A percentile compares a stretch with the other conserved stretches of the same genome.
Evolutionary conservation across 2,888 invertebrate species (phyloP).

Genomic region (Chironomus riparius): DNA sequence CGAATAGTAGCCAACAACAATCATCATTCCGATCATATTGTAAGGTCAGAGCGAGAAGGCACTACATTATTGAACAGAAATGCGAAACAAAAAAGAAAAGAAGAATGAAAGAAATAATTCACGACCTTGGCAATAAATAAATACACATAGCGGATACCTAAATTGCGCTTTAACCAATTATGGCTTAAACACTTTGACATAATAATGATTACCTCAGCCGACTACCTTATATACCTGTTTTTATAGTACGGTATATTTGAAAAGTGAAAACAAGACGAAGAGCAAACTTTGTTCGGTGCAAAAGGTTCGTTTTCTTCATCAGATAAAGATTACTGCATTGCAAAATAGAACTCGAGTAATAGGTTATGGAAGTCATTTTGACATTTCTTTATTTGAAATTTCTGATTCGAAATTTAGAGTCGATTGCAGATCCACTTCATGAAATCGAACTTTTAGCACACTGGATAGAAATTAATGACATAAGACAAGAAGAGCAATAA

Average conservation of each 20-base stretch:
- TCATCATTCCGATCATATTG: not conserved
- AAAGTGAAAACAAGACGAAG: not conserved
- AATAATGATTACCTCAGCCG: not conserved
- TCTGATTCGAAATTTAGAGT: too few relatives aligned
- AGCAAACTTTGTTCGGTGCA: too few relatives aligned
- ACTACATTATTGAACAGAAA: too few relatives aligned
- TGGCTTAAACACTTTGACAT: not conserved
- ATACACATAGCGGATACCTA: not conserved
- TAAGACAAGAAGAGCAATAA: not conserved
- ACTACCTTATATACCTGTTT: not conserved
- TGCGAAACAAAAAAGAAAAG: not conserved
- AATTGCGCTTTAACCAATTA: constrained; percentile 10
- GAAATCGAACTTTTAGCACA: too few relatives aligned
- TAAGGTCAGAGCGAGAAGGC: not conserved
- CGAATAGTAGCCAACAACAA: not conserved
- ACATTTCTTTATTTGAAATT: not conserved
- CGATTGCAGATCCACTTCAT: too few relatives aligned
- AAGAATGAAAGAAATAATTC: not conserved
- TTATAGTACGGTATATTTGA: not conserved
- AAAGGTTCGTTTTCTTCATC: not conserved
- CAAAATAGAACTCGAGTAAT: too few relatives aligned
- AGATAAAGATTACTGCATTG: not conserved
- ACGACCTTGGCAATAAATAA: constrained; percentile 6
- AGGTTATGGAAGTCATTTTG: not conserved
- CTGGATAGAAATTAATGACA: not conserved